Base-by-base conservation (phyloP, 2,888 invertebrate genomes). In the Trichogramma evanescens region DNA sequence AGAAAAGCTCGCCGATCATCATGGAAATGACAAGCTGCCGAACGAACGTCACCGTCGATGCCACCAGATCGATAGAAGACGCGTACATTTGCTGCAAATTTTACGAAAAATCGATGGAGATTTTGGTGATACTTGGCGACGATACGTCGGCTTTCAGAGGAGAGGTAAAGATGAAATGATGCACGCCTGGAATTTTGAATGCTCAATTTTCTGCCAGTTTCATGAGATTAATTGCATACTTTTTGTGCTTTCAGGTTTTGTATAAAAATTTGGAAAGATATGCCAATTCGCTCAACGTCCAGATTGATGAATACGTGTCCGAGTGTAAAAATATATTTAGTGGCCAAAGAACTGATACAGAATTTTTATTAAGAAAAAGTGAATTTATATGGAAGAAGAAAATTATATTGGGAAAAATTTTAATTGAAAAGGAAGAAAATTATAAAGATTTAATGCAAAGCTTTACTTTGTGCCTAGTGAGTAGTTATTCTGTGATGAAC, bases 331-430 rank as follows among this genome's bases (percentile, higher is more conserved):
- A 64, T 6, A 69, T 70, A 45, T 63, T 74, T n/a, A 63, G 66
- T 10, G 72, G 71, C 0, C 63, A 67, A 7, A 62, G 65, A 5
- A 39, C 61, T 8, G 66, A 66, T 5, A 56, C 70, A n/a, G 61
- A 70, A 38, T 74, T 72, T 54, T 59, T 57, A 41, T 26, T 72
- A 2, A 44, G 66, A 9, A 57, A 67, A 1, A 45, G 62, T 5
- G 63, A 49, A 50, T 62, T 74, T 7, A 51, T 50, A 6, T 74
- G 74, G 72, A 72, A 67, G 56, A 69, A 59, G 53, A 67, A 68
- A 54, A 42, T 59, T 26, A 56, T 8, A 43, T 50, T 54, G 0
- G 65, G 66, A 50, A 61, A 58, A 5, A 59, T 7, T 4, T 26
- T 58, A 4, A 2, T 6, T 3, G 9, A n/a, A 46, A 46, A 67